phyloP scores from a whole-genome alignment of 2,797 vertebrate genomes.

The Sebastes hubbsi region DNA sequence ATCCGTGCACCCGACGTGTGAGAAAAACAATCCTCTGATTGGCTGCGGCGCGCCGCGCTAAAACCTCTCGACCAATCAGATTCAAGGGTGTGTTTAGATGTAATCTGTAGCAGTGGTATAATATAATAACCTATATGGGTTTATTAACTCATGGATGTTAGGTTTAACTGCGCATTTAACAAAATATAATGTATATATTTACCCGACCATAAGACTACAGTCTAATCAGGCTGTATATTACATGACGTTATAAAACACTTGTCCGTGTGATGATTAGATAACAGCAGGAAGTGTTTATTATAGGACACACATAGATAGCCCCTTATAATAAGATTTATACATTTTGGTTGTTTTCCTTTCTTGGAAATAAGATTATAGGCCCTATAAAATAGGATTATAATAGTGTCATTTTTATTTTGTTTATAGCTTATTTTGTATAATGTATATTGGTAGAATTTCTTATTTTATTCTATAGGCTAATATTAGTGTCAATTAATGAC shows the following conservation, averaged over 20 bases:
- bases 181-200: neutral
- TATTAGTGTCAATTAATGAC: neutral
- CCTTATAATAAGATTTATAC: too few species aligned
- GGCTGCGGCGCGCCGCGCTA: constrained; percentile 80
- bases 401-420: too few species aligned
- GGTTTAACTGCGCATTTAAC: too few species aligned
- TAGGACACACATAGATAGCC: neutral
- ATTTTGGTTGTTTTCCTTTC: too few species aligned
- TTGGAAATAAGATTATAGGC: too few species aligned
- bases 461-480: neutral
- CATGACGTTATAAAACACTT: neutral
- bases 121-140: neutral
- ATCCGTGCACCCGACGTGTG: constrained; percentile 68
- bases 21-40: constrained; percentile 84
- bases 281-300: neutral
- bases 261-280: neutral
- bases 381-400: too few species aligned
- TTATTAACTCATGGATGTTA: too few species aligned
- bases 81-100: constrained; percentile 63
- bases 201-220: too few species aligned
- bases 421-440: too few species aligned
- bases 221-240: neutral
- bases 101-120: neutral
- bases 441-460: too few species aligned
- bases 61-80: constrained; percentile 78